Percentiles rank a stretch among this genome's conserved stretches.
These are phyloP conservation scores for Neolamprologus modestus DNA, from an alignment of 2,113 vertebrate genomes.

Conservation along the genomic window DNA sequence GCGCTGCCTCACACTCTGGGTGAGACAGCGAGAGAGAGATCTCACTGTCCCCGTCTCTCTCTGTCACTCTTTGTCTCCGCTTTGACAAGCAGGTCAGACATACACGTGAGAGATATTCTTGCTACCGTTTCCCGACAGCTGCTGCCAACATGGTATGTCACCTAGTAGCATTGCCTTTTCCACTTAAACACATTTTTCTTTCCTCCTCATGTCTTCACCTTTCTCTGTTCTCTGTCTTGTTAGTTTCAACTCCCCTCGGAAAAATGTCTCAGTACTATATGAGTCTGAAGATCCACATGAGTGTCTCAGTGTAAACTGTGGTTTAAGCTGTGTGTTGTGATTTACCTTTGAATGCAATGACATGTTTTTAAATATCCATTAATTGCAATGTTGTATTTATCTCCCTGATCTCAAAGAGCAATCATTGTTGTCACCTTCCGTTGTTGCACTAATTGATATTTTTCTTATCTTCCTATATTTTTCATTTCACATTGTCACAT, in stretches of 20 bases:
- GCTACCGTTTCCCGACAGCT: not conserved
- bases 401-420: not conserved
- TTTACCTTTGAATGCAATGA: not conserved
- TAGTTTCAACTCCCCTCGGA: not conserved
- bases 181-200: not conserved
- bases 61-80: not conserved
- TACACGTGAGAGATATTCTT: not conserved
- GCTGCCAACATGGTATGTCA: constrained; percentile 1
- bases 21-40: not conserved
- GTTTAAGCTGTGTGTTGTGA: not conserved
- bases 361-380: not conserved
- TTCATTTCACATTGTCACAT: not conserved
- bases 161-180: not conserved
- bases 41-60: not conserved
- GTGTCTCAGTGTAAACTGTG: not conserved
- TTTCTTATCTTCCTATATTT: not conserved
- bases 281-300: not conserved
- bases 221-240: not conserved
- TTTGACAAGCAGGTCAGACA: constrained; percentile 23
- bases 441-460: not conserved
- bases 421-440: not conserved
- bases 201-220: not conserved
- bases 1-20: not conserved
- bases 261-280: not conserved
- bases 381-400: not conserved